Evolutionary conservation across 1,140 invertebrate genomes (phyloP), one percentile per base, ranked within the genome.

Genomic region (Leptopilina clavipes): DNA sequence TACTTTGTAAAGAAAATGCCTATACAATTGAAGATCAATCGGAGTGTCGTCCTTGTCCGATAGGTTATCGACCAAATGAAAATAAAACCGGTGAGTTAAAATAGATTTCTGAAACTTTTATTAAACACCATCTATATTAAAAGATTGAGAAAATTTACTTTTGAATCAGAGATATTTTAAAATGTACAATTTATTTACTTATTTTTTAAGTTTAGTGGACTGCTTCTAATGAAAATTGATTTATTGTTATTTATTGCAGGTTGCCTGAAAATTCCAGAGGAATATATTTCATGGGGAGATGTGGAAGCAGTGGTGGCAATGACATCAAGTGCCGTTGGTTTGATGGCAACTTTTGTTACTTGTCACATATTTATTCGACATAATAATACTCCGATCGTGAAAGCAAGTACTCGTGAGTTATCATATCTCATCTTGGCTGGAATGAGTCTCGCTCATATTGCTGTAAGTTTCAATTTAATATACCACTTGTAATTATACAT

Each of bases 321-420:
- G 37, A 87, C 88, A 2, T 90, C 94, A 75, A 92, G 93, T 31
- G 88, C 89, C 25, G 81, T 94, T 17, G 94, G 94, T n/a, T 90
- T 94, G 17, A 80, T 93, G n/a, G 90, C 91, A 0, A 94, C 94
- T 1, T 83, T 92, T 25, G 90, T 92, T 78, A 91, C 93, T 0
- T 91, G 91, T 81, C 84, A 91, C 31, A 91, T 95, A 14, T 94
- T 95, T 85, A 87, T 94, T 14, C 90, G 90, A 40, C 91, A 94
- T 86, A 94, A 95, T 85, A 88, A 93, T 81, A 95, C 94, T 0
- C 93, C 94, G 0, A 93, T 95, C 0, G 94, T 95, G 1, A 95
- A 95, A 86, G 92, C 93, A 3, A 92, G 93, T 10, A 94, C 93
- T 3, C 83, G 93, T 40, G 94, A 95, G 83, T 90, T 95, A 8